These are phyloP conservation scores for Uropsilus gracilis DNA, from an alignment of 2,113 vertebrate species.

Conservation along the genomic window DNA sequence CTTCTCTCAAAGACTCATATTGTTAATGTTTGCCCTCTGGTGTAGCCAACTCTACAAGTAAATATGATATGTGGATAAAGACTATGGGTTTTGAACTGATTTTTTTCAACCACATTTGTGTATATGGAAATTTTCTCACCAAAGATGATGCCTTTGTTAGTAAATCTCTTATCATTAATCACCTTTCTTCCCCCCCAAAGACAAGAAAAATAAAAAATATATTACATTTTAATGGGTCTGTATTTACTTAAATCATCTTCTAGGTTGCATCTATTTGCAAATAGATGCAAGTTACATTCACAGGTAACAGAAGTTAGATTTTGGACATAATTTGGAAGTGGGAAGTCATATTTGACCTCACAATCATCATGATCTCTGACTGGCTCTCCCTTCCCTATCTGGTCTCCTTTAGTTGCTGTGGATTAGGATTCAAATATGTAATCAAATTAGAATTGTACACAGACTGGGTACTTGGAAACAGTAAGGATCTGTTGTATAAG, in stretches of 20 bases:
- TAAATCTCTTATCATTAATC: constrained; percentile 38
- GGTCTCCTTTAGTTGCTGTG: neutral
- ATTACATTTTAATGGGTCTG: neutral
- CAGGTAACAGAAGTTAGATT: neutral
- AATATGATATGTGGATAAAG: neutral
- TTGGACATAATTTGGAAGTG: neutral
- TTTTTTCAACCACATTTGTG: constrained; percentile 1
- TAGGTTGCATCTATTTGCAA: neutral
- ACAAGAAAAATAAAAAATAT: constrained; percentile 11
- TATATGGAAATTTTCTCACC: constrained; percentile 22
- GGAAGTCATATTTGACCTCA: neutral
- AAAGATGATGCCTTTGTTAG: constrained; percentile 5
- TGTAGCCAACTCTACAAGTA: neutral
- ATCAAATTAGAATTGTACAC: neutral
- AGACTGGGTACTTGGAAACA: neutral
- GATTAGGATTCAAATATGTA: constrained; percentile 12
- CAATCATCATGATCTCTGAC: neutral
- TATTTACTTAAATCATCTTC: constrained; percentile 30
- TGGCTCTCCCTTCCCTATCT: neutral
- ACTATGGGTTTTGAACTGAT: neutral
- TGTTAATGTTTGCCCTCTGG: constrained; percentile 1
- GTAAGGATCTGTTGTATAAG: neutral
- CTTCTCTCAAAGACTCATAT: constrained; percentile 48
- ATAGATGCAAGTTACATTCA: neutral
- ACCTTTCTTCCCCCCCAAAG: constrained; percentile 10